These are phyloP conservation scores for Oxygymnocypris stewartii DNA, from an alignment of 2,113 vertebrate genomes.

Conservation along the genomic window DNA sequence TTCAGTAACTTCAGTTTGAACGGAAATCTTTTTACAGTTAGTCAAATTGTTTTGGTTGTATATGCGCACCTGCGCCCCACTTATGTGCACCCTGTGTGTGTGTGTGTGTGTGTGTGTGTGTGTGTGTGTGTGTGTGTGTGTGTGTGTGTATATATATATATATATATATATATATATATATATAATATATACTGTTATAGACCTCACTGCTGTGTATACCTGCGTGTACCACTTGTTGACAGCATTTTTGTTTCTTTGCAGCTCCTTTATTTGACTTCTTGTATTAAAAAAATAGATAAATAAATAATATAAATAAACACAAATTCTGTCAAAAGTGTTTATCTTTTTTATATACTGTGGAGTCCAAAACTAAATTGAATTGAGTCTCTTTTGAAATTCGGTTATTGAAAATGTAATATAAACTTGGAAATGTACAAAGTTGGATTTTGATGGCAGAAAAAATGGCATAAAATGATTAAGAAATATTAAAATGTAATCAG, in stretches of 20 bases:
- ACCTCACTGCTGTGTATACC: not conserved
- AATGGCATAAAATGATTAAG: not conserved
- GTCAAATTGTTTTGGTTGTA: too few species aligned
- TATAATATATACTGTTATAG: too few species aligned
- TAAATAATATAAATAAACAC: not conserved
- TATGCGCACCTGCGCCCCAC: too few species aligned
- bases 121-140: too few species aligned
- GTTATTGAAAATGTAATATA: not conserved
- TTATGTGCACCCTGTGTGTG: too few species aligned
- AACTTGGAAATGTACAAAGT: not conserved
- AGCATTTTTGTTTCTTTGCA: not conserved
- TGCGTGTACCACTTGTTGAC: not conserved
- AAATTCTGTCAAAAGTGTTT: not conserved
- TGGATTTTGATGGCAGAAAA: not conserved
- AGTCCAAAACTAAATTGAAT: not conserved
- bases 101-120: too few species aligned
- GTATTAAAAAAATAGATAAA: not conserved
- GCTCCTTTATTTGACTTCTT: not conserved
- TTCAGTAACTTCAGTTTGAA: too few species aligned
- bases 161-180: too few species aligned
- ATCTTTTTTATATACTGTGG: not conserved
- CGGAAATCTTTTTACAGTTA: too few species aligned
- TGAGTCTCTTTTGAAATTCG: not conserved
- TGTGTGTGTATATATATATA: too few species aligned
- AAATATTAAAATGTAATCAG: not conserved